These are phyloP conservation scores for Brachypterus glaber DNA, from an alignment of 2,888 invertebrate genomes.

Conservation along the genomic window DNA sequence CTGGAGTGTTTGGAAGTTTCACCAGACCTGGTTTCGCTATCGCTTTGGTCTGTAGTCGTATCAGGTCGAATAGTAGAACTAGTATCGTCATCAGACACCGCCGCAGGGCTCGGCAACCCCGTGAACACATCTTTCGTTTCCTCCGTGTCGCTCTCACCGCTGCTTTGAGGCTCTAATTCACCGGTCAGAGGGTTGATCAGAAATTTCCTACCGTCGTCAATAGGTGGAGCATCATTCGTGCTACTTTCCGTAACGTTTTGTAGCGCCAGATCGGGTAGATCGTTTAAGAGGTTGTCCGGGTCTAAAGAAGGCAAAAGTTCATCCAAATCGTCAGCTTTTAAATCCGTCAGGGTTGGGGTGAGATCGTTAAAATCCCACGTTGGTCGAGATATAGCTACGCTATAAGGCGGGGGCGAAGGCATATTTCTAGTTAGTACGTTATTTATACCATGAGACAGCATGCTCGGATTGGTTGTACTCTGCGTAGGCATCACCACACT, in stretches of 20 bases:
- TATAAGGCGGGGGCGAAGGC: slow-evolving; percentile 31
- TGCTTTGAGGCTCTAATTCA: slow-evolving; percentile 70
- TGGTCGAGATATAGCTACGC: slow-evolving; percentile 27
- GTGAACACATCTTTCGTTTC: slow-evolving; percentile 39
- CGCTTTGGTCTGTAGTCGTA: slow-evolving; percentile 36
- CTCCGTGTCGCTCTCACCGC: slow-evolving; percentile 49
- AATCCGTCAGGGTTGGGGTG: slow-evolving; percentile 38
- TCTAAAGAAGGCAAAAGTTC: slow-evolving; percentile 54
- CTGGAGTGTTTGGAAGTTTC: slow-evolving; percentile 31
- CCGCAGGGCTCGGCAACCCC: slow-evolving; percentile 33
- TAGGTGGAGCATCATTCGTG: background rate
- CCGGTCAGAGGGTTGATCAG: slow-evolving; percentile 86
- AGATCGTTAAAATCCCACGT: slow-evolving; percentile 37
- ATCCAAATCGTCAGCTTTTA: slow-evolving; percentile 49
- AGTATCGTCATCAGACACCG: slow-evolving; percentile 48
- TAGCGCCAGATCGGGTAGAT: slow-evolving; percentile 43
- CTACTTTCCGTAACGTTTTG: slow-evolving; percentile 2
- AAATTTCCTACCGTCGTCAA: slow-evolving; percentile 59
- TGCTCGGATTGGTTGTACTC: slow-evolving; percentile 13
- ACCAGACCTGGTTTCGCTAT: slow-evolving; percentile 36
- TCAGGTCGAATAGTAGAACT: slow-evolving; percentile 46
- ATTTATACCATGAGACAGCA: background rate
- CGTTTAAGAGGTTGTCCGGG: slow-evolving; percentile 47
- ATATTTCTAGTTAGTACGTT: slow-evolving; percentile 17
- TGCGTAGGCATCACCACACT: background rate